phyloP scores from a whole-genome alignment of 2,888 invertebrate genomes.

The Lasioglossum calceatum region DNA sequence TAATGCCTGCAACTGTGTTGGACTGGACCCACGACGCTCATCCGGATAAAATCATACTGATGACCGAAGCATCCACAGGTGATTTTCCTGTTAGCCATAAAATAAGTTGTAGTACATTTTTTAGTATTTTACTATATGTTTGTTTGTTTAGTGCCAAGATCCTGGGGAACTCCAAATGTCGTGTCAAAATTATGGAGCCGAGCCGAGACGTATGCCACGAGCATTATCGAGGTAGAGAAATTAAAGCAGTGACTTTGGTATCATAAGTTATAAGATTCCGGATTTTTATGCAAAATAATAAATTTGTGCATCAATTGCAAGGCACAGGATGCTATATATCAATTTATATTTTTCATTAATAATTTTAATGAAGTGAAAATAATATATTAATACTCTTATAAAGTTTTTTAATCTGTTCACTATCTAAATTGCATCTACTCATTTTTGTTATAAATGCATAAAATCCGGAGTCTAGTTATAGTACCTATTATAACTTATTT shows the following conservation, averaged over 20 bases:
- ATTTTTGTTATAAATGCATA: no score
- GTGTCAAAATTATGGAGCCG: slow-evolving; percentile 91
- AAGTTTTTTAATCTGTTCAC: no score
- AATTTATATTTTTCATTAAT: no score
- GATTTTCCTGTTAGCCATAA: slow-evolving; percentile 35
- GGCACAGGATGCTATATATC: no score
- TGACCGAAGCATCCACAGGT: slow-evolving; percentile 93
- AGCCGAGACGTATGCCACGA: slow-evolving; percentile 87
- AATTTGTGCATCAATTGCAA: no score
- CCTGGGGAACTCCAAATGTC: slow-evolving; percentile 84
- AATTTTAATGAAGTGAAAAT: no score
- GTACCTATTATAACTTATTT: no score
- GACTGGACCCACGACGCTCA: slow-evolving; percentile 86
- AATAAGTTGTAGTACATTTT: not conserved
- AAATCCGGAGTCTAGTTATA: not conserved
- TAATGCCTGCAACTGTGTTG: slow-evolving; percentile 87
- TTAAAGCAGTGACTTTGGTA: no score
- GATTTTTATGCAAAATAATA: no score
- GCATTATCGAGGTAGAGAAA: slow-evolving; percentile 85
- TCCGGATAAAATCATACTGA: slow-evolving; percentile 90
- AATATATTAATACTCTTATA: no score
- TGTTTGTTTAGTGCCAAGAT: not conserved
- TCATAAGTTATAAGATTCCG: not conserved
- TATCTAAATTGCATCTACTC: no score
- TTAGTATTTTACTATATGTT: not conserved